phyloP scores from a whole-genome alignment of 2,797 vertebrate species.

The Labroides dimidiatus region DNA sequence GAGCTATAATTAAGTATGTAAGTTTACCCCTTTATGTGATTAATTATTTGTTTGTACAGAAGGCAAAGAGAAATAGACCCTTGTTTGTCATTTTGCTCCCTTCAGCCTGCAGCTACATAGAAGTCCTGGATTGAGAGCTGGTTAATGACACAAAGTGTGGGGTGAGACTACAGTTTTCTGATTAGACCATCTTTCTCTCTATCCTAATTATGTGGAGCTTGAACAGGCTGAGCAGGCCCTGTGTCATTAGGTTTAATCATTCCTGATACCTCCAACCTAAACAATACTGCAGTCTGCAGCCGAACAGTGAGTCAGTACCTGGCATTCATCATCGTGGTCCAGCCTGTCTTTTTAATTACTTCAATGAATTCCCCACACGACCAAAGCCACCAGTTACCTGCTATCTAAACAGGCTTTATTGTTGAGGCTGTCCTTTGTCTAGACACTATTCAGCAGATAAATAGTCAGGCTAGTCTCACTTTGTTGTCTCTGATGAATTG shows the following conservation, averaged over 20 bases:
- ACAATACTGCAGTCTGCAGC: conserved; percentile 23
- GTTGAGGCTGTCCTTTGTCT: conserved; percentile 54
- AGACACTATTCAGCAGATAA: conserved; percentile 38
- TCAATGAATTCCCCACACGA: conserved; percentile 73
- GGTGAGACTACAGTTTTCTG: conserved; percentile 50
- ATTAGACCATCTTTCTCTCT: conserved; percentile 58
- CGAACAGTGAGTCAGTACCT: conserved; percentile 76
- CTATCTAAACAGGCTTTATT: conserved; percentile 58
- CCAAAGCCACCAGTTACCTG: conserved; percentile 54
- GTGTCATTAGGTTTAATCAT: conserved; percentile 70
- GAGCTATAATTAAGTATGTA: conserved; percentile 40
- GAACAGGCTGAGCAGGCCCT: conserved; percentile 12
- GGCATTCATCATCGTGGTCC: conserved; percentile 79
- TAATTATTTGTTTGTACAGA: background rate
- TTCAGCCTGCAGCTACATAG: conserved; percentile 10
- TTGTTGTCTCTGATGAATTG: conserved; percentile 29
- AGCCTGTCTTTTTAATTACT: conserved; percentile 79
- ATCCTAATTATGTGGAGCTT: conserved; percentile 56
- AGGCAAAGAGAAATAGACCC: background rate
- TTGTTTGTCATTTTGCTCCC: conserved; percentile 3
- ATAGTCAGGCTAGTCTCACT: conserved; percentile 12
- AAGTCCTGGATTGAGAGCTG: conserved; percentile 5
- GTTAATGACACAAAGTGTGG: conserved; percentile 25
- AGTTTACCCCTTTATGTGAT: too few species aligned
- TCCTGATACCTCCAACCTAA: conserved; percentile 51